These are phyloP conservation scores for Trachelus troglodyta DNA, from an alignment of 2,888 invertebrate genomes.

Conservation along the genomic window DNA sequence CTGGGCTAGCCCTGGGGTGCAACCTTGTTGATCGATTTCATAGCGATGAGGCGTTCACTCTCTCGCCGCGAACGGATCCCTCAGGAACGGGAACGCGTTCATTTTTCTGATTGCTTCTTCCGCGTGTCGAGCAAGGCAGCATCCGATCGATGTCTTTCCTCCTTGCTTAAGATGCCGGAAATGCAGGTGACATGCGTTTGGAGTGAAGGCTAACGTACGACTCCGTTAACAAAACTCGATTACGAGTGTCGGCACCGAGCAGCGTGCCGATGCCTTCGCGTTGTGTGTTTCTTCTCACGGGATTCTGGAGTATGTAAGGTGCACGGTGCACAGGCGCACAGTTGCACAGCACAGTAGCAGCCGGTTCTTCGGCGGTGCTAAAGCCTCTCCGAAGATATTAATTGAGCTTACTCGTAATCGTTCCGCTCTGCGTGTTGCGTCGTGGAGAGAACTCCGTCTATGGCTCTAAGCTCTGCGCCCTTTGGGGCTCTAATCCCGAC, in stretches of 20 bases:
- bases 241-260: background rate
- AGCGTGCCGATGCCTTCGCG: background rate
- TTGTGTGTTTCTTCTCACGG: background rate
- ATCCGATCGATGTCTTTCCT: background rate
- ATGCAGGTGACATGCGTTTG: background rate
- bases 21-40: conserved; percentile 25
- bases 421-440: background rate
- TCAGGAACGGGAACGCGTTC: conserved; percentile 17
- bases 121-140: background rate
- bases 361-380: background rate
- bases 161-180: background rate
- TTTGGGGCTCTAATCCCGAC: background rate
- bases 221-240: too few relatives aligned
- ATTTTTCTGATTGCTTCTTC: conserved; percentile 23
- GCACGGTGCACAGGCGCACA: background rate
- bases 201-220: background rate
- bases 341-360: background rate
- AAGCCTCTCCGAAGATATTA: background rate
- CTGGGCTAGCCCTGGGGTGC: conserved; percentile 29
- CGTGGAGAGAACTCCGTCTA: background rate
- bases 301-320: background rate
- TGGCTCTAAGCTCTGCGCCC: background rate
- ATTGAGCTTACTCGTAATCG: background rate
- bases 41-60: background rate
- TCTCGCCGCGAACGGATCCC: background rate